Conservation (phyloP, 2,888 invertebrate genomes). For the Lycocerus yunnanus region DNA sequence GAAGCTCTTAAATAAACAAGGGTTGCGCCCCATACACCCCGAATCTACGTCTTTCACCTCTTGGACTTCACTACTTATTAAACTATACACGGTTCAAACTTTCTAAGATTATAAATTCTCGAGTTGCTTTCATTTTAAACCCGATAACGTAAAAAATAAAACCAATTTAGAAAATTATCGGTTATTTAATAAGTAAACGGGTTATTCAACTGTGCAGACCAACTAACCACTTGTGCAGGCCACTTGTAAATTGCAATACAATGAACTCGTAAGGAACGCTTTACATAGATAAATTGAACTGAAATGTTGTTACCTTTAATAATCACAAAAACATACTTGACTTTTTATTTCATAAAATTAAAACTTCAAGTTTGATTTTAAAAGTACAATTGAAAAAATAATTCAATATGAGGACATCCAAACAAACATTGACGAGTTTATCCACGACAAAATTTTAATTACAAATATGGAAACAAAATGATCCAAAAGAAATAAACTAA, state of each 20-base stretch:
- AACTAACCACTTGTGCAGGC: neutral
- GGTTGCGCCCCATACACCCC: slow-evolving; percentile 34
- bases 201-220: neutral
- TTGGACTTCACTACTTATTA: slow-evolving; percentile 35
- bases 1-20: slow-evolving; percentile 41
- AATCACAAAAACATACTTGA: slow-evolving; percentile 3
- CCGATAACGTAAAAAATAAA: neutral
- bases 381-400: neutral
- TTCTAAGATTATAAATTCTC: slow-evolving; percentile 3
- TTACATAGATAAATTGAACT: neutral
- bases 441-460: neutral
- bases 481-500: neutral
- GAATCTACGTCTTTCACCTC: slow-evolving; percentile 31
- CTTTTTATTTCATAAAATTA: neutral
- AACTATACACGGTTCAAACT: slow-evolving; percentile 31
- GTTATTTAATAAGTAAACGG: neutral
- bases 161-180: neutral
- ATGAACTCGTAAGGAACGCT: neutral
- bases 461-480: no score
- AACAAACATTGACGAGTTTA: neutral
- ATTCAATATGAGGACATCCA: neutral
- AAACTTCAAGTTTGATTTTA: neutral
- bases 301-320: neutral
- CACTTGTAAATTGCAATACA: slow-evolving; percentile 4
- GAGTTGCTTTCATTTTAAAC: neutral